These are phyloP conservation scores for Meriones unguiculatus DNA, from an alignment of 2,113 vertebrate genomes.

Conservation along the genomic window DNA sequence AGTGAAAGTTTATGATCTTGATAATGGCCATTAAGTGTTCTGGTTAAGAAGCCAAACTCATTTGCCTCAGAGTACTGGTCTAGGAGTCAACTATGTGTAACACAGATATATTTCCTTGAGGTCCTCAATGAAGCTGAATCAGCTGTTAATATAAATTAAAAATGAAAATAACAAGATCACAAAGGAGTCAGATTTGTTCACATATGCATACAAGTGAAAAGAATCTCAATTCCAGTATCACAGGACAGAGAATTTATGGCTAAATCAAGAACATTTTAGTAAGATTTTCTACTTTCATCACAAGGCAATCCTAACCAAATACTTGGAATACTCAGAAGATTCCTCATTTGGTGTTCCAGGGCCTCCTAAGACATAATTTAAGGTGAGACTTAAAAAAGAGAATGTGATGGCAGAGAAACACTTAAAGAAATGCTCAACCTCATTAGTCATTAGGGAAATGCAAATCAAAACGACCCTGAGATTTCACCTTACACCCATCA, in stretches of 20 bases:
- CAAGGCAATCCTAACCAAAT: conserved; percentile 61
- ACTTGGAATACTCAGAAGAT: conserved; percentile 70
- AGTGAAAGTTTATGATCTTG: conserved; percentile 3
- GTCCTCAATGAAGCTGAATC: conserved; percentile 20
- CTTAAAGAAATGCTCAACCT: too few species aligned
- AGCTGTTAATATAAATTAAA: conserved; percentile 53
- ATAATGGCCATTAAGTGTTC: conserved; percentile 12
- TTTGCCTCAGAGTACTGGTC: not conserved
- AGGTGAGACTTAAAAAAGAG: conserved; percentile 21
- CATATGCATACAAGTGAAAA: not conserved
- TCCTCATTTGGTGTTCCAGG: conserved; percentile 52
- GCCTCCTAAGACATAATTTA: conserved; percentile 59
- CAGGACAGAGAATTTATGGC: not conserved
- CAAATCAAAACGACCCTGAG: too few species aligned
- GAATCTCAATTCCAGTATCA: conserved; percentile 19
- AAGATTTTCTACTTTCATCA: conserved; percentile 55
- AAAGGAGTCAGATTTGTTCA: conserved; percentile 6
- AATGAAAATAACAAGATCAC: not conserved
- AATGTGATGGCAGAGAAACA: too few species aligned
- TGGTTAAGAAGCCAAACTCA: conserved; percentile 40
- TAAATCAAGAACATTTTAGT: not conserved
- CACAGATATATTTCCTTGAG: conserved; percentile 31
- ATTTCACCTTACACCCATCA: too few species aligned
- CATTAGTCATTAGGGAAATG: too few species aligned
- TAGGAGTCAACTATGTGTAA: conserved; percentile 39